Conservation (phyloP, 2,113 vertebrate species). For the Zosterops hypoxanthus region DNA sequence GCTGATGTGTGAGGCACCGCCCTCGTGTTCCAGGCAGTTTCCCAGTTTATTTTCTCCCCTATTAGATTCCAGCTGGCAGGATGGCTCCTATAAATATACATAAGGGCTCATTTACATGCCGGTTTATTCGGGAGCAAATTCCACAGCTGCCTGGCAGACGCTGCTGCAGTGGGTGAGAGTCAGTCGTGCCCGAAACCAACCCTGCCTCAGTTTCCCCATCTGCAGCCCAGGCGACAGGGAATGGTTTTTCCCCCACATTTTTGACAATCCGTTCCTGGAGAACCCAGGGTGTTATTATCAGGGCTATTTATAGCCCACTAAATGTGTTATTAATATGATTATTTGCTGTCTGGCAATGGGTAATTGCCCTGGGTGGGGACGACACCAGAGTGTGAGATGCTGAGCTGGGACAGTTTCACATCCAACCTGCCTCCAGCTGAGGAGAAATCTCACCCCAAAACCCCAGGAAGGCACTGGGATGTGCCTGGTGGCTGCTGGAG, state of each 20-base stretch:
- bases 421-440: neutral
- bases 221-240: neutral
- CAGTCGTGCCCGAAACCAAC: neutral
- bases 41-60: slow-evolving; percentile 56
- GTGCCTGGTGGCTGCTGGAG: rapidly evolving
- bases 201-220: slow-evolving; percentile 56
- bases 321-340: slow-evolving; percentile 29
- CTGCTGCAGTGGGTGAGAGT: neutral
- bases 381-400: neutral
- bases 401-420: too few species aligned
- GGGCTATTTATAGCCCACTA: slow-evolving; percentile 21
- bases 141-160: slow-evolving; percentile 53
- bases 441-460: neutral
- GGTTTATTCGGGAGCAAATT: slow-evolving; percentile 51
- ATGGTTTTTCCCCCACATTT: neutral
- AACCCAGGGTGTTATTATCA: slow-evolving; percentile 28
- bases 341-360: neutral
- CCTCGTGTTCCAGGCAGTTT: slow-evolving; percentile 26
- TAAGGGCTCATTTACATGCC: slow-evolving; percentile 45
- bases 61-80: slow-evolving; percentile 63
- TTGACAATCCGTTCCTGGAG: slow-evolving; percentile 34
- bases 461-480: rapidly evolving
- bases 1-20: neutral
- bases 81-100: slow-evolving; percentile 49
- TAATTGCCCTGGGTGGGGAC: neutral